phyloP scores from a whole-genome alignment of 2,113 vertebrate genomes.

The Shinisaurus crocodilurus region DNA sequence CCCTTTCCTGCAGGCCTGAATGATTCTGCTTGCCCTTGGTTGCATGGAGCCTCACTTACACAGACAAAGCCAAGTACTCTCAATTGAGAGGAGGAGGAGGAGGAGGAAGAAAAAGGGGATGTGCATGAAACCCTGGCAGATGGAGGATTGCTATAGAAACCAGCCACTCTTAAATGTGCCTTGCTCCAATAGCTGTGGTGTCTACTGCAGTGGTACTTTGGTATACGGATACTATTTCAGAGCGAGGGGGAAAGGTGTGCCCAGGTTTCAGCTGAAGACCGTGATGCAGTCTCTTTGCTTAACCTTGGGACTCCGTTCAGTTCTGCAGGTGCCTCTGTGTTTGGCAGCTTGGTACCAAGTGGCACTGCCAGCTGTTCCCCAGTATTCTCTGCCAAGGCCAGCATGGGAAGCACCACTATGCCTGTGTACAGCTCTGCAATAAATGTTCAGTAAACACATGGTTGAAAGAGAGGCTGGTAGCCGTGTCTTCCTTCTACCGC shows the following conservation, averaged over 20 bases:
- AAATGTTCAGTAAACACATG: background rate
- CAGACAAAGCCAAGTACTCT: background rate
- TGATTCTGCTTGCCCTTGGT: constrained; percentile 49
- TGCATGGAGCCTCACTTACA: background rate
- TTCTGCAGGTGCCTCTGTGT: background rate
- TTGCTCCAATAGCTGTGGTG: accelerated
- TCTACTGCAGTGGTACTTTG: background rate
- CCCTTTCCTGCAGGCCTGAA: constrained; percentile 41
- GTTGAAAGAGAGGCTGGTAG: background rate
- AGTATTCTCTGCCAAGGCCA: background rate
- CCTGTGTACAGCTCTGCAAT: accelerated
- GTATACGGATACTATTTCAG: background rate
- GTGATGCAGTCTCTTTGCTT: background rate
- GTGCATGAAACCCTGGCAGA: background rate
- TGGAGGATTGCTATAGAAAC: background rate
- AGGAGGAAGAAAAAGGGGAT: background rate
- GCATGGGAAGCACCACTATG: background rate
- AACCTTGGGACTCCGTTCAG: background rate
- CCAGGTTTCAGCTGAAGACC: background rate
- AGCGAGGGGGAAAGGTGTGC: background rate
- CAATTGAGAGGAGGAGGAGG: accelerated
- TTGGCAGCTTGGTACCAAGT: background rate
- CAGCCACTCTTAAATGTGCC: background rate
- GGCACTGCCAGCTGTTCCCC: background rate
- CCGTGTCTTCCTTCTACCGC: background rate